Evolutionary conservation across 2,888 invertebrate genomes (phyloP), one percentile per base, ranked within the genome.

Genomic region (Physocephala rufipes): DNA sequence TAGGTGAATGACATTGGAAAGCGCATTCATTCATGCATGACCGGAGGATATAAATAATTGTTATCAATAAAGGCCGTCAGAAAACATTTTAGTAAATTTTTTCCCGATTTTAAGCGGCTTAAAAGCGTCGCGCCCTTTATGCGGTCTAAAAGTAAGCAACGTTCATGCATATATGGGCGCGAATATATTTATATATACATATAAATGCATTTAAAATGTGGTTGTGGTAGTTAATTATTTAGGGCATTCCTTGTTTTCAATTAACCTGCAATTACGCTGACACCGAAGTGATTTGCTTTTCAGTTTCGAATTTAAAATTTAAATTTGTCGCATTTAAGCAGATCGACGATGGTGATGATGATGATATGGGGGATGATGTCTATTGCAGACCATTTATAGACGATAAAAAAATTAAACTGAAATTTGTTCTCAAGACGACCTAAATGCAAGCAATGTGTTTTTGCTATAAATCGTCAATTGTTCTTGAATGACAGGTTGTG

Each of bases 31-130:
- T 30, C 62, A 36, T 19, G 16, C 36, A 19, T 36, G 36, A 15
- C 9, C 67, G 67, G n/a, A 71, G 24, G 58, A 45, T 62, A 66
- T 70, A 70, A 73, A 73, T 70, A 73, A 73, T 73, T 66, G 62
- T 70, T 67, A 49, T 73, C 63, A 67, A 66, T 70, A 68, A 70
- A 58, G 62, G 64, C 67, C 67, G 64, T 67, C 66, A 67, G 9
- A 36, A 70, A 73, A 70, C 73, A 67, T 70, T 73, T 73, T 70
- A 73, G 70, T 73, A 70, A 73, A 73, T 67, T 73, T 67, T n/a
- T 67, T 67, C 58, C 63, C 70, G 30, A 67, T 73, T 73, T 70
- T 67, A 49, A 73, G 70, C 63, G 24, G 73, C 70, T 70, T 63
- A 63, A 67, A 66, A 53, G 55, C 55, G 43, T 65, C 65, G 65